Percentiles rank a stretch among this genome's conserved stretches.
Conservation (phyloP, 2,888 invertebrate genomes). For the Gandaritis pyraliata region DNA sequence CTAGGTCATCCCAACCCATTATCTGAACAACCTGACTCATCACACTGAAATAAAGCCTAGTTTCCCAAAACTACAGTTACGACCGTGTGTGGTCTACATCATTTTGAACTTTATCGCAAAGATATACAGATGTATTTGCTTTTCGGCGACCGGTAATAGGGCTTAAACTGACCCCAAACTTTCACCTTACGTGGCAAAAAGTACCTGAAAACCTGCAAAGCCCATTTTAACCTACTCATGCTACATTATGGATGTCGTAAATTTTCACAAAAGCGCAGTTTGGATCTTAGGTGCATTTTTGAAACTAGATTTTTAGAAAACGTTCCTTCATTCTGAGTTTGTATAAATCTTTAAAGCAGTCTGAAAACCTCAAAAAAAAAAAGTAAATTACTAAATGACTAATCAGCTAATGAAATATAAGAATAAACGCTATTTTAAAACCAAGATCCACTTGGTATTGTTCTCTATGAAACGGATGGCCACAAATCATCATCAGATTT, state of each 20-base stretch:
- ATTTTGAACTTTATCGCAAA: background rate
- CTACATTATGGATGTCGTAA: conserved; percentile 38
- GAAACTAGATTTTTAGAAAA: background rate
- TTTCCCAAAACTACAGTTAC: background rate
- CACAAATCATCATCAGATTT: too few relatives aligned
- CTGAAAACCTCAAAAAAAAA: too few relatives aligned
- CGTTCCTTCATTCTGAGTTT: too few relatives aligned
- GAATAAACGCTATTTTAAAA: too few relatives aligned
- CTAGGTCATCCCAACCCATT: conserved; percentile 29
- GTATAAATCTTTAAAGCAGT: too few relatives aligned
- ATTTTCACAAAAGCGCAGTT: conserved; percentile 34
- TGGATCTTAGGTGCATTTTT: conserved; percentile 8
- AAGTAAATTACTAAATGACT: too few relatives aligned
- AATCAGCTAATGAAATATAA: too few relatives aligned
- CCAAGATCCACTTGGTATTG: too few relatives aligned
- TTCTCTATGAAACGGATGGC: too few relatives aligned
- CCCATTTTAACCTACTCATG: conserved; percentile 33
- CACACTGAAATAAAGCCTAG: conserved; percentile 22
- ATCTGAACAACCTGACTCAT: conserved; percentile 33
- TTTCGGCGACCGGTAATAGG: background rate
- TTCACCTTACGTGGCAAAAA: conserved; percentile 21
- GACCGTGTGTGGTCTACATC: background rate
- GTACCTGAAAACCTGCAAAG: conserved; percentile 18
- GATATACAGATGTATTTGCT: background rate
- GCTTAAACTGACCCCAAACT: conserved; percentile 19